Conservation (phyloP, 2,797 vertebrate species). For the Crypturellus tataupa region DNA sequence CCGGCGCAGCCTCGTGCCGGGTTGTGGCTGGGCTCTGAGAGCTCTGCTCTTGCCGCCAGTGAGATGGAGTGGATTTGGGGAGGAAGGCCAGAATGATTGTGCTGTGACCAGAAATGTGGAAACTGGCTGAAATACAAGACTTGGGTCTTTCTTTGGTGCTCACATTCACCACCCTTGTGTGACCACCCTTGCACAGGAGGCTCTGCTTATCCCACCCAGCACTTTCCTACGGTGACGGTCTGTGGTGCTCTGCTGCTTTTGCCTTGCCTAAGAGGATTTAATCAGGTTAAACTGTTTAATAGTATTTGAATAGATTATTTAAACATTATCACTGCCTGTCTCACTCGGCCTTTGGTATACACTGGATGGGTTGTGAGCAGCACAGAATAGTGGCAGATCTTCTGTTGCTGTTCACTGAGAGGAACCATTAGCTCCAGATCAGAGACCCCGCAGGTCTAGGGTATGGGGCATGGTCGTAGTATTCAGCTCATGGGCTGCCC, state of each 20-base stretch:
- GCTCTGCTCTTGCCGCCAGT: background rate
- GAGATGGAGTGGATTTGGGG: background rate
- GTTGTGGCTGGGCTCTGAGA: background rate
- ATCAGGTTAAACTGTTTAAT: background rate
- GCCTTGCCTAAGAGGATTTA: background rate
- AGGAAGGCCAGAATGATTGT: background rate
- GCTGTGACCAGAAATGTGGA: background rate
- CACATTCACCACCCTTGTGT: background rate
- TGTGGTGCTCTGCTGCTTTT: background rate
- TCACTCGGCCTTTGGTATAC: rapidly evolving
- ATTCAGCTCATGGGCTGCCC: background rate
- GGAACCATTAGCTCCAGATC: background rate
- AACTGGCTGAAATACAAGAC: background rate
- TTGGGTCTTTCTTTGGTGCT: background rate
- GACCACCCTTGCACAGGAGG: background rate
- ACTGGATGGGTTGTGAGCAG: background rate
- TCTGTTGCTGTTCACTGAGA: background rate
- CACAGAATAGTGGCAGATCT: background rate
- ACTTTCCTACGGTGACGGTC: background rate
- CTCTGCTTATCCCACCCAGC: rapidly evolving
- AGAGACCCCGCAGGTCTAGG: background rate
- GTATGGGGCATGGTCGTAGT: background rate
- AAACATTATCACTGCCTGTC: background rate
- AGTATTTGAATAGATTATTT: background rate
- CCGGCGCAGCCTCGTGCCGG: background rate